A percentile compares a stretch with the other conserved stretches of the same genome.
phyloP scores from a whole-genome alignment of 2,797 vertebrate genomes.

The Sebastes matsubarae region DNA sequence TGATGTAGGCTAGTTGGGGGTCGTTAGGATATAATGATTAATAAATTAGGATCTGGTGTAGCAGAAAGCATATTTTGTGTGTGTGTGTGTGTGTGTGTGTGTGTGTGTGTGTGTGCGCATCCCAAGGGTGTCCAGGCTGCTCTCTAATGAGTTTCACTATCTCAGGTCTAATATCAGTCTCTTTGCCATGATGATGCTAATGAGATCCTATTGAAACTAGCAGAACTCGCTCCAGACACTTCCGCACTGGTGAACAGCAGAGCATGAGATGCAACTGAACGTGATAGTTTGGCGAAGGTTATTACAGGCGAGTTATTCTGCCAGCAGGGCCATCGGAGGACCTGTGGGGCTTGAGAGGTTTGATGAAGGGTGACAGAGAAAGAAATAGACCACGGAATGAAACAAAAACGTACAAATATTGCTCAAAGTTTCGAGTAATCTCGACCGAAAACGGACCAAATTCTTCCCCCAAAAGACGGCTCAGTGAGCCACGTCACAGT shows the following conservation, averaged over 20 bases:
- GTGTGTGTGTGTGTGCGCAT: constrained; percentile 19
- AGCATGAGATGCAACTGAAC: background rate
- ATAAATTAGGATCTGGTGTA: constrained; percentile 58
- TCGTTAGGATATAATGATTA: constrained; percentile 71
- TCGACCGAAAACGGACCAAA: background rate
- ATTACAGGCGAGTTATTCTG: constrained; percentile 4
- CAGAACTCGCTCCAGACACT: background rate
- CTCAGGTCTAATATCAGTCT: constrained; percentile 63
- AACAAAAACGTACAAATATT: constrained; percentile 1
- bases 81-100: constrained; percentile 14
- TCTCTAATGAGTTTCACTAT: constrained; percentile 68
- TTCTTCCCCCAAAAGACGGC: background rate
- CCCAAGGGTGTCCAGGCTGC: constrained; percentile 30
- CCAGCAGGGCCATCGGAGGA: background rate
- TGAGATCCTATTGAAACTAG: constrained; percentile 58
- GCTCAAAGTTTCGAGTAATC: background rate
- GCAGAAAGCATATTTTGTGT: constrained; percentile 27
- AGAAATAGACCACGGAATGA: background rate
- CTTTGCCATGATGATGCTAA: constrained; percentile 52
- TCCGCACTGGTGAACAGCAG: constrained; percentile 2
- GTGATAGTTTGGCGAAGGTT: background rate
- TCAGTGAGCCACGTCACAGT: background rate
- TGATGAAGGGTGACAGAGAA: background rate
- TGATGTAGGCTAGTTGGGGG: constrained; percentile 23
- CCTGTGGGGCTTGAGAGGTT: background rate